A percentile compares a stretch with the other conserved stretches of the same genome.
Evolutionary conservation across 2,888 invertebrate genomes (phyloP).

Genomic region (Dryococelus australis): DNA sequence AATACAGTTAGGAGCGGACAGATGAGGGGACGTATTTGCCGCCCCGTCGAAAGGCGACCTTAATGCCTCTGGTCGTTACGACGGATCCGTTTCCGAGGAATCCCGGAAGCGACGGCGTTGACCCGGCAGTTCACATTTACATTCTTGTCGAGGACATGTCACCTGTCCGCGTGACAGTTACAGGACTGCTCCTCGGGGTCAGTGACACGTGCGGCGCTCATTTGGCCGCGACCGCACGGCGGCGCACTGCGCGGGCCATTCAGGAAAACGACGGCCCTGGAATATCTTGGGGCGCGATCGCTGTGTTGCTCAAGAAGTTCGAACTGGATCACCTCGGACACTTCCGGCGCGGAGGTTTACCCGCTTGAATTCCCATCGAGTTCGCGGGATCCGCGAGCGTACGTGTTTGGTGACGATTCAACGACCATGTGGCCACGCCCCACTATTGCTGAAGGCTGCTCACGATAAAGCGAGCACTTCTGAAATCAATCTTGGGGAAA

Average conservation of each 20-base stretch:
- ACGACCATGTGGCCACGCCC: too few relatives aligned
- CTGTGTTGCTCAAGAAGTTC: background rate
- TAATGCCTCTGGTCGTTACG: background rate
- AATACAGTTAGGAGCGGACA: background rate
- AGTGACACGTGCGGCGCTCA: background rate
- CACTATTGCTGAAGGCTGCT: too few relatives aligned
- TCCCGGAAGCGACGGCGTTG: background rate
- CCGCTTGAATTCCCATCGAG: too few relatives aligned
- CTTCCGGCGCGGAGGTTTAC: too few relatives aligned
- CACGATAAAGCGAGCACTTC: too few relatives aligned
- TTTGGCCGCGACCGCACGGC: background rate
- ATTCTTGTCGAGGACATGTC: background rate
- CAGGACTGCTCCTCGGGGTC: background rate
- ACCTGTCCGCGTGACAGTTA: conserved; percentile 8
- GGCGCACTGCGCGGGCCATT: background rate
- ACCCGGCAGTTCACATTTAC: background rate
- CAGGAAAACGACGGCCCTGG: too few relatives aligned
- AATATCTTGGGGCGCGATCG: background rate
- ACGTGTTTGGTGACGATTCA: too few relatives aligned
- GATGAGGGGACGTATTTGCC: background rate
- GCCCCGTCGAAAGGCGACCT: background rate
- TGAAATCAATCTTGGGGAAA: too few relatives aligned
- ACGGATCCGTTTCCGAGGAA: background rate
- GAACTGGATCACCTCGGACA: background rate
- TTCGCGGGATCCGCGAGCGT: too few relatives aligned